Evolutionary conservation across 1,140 invertebrate species (phyloP).

Genomic region (Sipha flava): DNA sequence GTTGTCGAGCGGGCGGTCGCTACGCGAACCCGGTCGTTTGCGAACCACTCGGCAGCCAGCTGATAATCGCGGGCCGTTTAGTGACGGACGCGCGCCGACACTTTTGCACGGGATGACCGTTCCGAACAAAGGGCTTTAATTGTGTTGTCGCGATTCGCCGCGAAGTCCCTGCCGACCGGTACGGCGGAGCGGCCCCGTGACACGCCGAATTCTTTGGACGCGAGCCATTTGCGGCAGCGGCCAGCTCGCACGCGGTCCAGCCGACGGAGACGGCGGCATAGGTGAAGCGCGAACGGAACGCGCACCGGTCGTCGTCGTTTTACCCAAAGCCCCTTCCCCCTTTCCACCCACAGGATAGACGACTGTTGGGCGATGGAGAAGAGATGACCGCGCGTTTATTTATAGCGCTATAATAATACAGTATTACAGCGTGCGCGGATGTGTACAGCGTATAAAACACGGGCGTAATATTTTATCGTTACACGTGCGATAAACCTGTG

Average conservation of each 20-base stretch:
- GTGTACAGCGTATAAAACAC: neutral
- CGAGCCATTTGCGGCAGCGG: neutral
- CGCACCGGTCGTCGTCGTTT: no score
- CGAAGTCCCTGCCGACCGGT: neutral
- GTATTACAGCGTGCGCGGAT: neutral
- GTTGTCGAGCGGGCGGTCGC: neutral
- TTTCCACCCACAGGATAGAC: neutral
- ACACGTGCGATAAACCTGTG: neutral
- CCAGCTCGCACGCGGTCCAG: neutral
- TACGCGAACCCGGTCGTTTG: neutral
- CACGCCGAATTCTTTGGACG: neutral
- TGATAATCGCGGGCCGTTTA: slow-evolving; percentile 1
- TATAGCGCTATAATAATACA: neutral
- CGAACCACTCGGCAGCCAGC: slow-evolving; percentile 13
- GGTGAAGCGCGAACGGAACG: neutral
- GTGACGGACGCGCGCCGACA: neutral
- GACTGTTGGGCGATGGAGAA: neutral
- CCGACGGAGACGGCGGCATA: neutral
- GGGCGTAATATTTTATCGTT: neutral
- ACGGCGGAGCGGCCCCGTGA: neutral
- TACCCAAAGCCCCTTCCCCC: no score
- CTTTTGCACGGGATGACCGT: neutral
- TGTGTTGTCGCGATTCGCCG: slow-evolving; percentile 8
- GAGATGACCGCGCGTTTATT: neutral
- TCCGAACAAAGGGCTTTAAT: slow-evolving; percentile 18